These are phyloP conservation scores for Chironomus tentans DNA, from an alignment of 2,888 invertebrate species.

Conservation along the genomic window DNA sequence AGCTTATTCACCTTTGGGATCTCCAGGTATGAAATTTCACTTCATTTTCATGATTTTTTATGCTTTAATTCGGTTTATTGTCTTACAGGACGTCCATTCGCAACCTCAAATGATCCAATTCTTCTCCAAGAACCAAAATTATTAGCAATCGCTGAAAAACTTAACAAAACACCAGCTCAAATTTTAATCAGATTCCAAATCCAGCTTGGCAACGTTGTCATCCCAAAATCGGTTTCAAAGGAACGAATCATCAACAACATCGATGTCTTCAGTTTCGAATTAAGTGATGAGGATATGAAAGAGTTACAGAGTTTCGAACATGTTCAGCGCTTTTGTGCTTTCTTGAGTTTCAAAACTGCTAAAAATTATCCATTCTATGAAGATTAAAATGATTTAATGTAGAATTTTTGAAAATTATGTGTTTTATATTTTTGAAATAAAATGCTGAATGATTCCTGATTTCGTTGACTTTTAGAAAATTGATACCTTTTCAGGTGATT, in stretches of 20 bases:
- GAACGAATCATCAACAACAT: conserved; percentile 61
- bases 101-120: not conserved
- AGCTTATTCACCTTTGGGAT: conserved; percentile 69
- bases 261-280: conserved; percentile 64
- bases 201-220: conserved; percentile 62
- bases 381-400: not conserved
- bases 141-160: conserved; percentile 46
- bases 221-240: conserved; percentile 75
- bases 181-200: conserved; percentile 55
- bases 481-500: too few relatives aligned
- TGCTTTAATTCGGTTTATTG: too few relatives aligned
- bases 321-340: not conserved
- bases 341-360: not conserved
- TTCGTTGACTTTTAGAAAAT: too few relatives aligned
- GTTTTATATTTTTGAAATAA: not conserved
- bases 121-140: conserved; percentile 1
- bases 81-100: conserved; percentile 35
- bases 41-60: too few relatives aligned
- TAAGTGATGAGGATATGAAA: conserved; percentile 52
- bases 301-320: conserved; percentile 12
- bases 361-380: not conserved
- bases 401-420: not conserved
- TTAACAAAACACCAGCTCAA: conserved; percentile 56
- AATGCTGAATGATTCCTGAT: not conserved
- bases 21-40: too few relatives aligned